A percentile compares a stretch with the other conserved stretches of the same genome.
Conservation (phyloP, 2,797 vertebrate species). For the Poecilia gillii region DNA sequence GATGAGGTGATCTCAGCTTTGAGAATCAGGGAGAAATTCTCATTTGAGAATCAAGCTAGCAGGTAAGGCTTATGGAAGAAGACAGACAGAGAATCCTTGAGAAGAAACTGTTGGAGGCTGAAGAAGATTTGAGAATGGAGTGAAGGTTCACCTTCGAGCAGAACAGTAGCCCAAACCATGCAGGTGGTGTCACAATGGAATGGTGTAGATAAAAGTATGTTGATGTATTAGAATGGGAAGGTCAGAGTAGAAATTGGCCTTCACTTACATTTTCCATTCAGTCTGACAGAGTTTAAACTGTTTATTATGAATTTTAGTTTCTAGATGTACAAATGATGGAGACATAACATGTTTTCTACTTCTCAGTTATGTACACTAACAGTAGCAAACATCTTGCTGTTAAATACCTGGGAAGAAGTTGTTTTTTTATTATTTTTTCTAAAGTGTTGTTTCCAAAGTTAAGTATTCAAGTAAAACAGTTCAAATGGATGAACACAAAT, state of each 20-base stretch:
- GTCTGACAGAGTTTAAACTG: no score
- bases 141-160: neutral
- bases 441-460: neutral
- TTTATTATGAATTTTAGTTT: no score
- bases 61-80: neutral
- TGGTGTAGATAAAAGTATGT: neutral
- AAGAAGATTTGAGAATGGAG: neutral
- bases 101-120: neutral
- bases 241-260: neutral
- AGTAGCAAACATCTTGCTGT: neutral
- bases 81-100: neutral
- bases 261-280: no score
- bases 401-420: neutral
- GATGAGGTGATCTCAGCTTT: neutral
- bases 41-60: neutral
- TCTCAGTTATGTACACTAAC: neutral
- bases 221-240: neutral
- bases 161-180: neutral
- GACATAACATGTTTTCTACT: neutral
- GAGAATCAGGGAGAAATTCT: neutral
- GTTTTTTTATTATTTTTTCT: neutral
- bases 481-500: neutral
- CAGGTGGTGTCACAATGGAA: neutral
- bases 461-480: neutral
- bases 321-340: no score